Base-by-base conservation (phyloP, 2,888 invertebrate genomes). In the Diadromus collaris region DNA sequence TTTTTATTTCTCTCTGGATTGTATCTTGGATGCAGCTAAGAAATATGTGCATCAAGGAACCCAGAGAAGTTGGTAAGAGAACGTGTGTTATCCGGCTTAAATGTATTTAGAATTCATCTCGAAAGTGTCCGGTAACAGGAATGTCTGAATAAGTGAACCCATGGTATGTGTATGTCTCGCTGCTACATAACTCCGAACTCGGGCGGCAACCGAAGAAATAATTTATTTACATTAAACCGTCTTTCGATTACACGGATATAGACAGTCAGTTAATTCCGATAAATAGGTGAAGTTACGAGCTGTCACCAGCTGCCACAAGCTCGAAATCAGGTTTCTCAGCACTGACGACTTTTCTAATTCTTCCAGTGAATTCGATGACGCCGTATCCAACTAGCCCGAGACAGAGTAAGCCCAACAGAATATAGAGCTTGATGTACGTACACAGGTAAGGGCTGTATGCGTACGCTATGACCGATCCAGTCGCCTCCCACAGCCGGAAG, bases 401-500 rank as follows among this genome's bases (percentile, higher is more conserved):
- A 5, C 94, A 86, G 48, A 97, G 92, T 6, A 96, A 91, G 0
- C 92, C 93, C 61, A 96, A 91, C 3, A 97, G 91, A 38, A 95
- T 91, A 86, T 94, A 94, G 6, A 97, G 89, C 86, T 97, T 97
- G 0, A 94, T 92, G 67, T 93, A 91, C 0, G 96, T 95, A 86
- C 96, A 96, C 6, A 97, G 91, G 86, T 95, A 95, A 2, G 96
- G 95, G 58, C 96, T 97, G 75, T 95, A 94, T 0, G 94, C 94
- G 86, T 97, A 98, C 1, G 97, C 95, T 72, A 97, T 93, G 16
- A 97, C 97, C 76, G 97, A 97, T 67, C 98, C 98, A 0, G 96
- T 94, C 0, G 97, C 95, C 90, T 98, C 97, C 97, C 97, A 98
- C 64, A 98, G 91, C 9, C 97, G 93, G 91, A 98, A 98, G 92